Evolutionary conservation across 2,113 vertebrate species (phyloP).

Genomic region (Chaetodon trifascialis): DNA sequence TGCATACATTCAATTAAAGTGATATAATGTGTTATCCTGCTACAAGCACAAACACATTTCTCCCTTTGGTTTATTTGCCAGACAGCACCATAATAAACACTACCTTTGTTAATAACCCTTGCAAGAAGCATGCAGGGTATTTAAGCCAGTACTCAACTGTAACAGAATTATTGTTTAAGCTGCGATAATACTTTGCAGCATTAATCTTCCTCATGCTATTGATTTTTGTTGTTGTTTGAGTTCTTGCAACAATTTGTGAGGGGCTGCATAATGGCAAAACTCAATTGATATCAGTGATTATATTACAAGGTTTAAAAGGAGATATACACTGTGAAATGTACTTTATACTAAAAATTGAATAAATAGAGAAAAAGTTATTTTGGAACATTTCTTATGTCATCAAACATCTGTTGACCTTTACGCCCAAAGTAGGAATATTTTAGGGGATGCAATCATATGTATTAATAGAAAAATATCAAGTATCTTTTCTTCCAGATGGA

Average conservation of each 20-base stretch:
- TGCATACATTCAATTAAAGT: slow-evolving; percentile 64
- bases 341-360: neutral
- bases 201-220: slow-evolving; percentile 54
- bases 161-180: slow-evolving; percentile 68
- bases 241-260: slow-evolving; percentile 36
- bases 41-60: slow-evolving; percentile 45
- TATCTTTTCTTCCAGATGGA: slow-evolving; percentile 39
- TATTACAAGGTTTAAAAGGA: slow-evolving; percentile 9
- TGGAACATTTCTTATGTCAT: neutral
- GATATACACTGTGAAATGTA: neutral
- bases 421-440: neutral
- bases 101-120: slow-evolving; percentile 59
- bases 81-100: slow-evolving; percentile 59
- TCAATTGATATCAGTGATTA: neutral
- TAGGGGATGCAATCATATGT: neutral
- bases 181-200: slow-evolving; percentile 24
- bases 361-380: neutral
- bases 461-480: slow-evolving; percentile 38
- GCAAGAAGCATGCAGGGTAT: slow-evolving; percentile 44
- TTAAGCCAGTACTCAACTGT: slow-evolving; percentile 43
- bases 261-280: slow-evolving; percentile 12
- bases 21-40: slow-evolving; percentile 58
- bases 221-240: slow-evolving; percentile 54
- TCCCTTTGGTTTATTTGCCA: slow-evolving; percentile 50
- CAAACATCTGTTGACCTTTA: slow-evolving; percentile 13